Base-by-base conservation (phyloP, 1,140 invertebrate species). In the Penaeus japonicus region DNA sequence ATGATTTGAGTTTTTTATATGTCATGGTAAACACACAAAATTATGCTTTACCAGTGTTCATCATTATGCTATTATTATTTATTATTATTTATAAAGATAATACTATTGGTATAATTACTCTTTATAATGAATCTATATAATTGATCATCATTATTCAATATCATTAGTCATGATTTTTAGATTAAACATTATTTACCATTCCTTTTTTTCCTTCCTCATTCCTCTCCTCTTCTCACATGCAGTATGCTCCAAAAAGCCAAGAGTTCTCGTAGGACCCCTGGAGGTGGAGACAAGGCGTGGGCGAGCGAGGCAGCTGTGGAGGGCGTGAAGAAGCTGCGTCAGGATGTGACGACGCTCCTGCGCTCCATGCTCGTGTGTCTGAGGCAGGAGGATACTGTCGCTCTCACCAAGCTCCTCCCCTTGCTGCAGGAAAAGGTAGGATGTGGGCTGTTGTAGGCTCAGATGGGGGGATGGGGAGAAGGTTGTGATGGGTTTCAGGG, bases 351-450 rank as follows among this genome's bases (percentile, higher is more conserved):
- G 3, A 73, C 70, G 4, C 75, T 84, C 39, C 88, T 90, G 39
- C 81, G 89, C 4, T 55, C 87, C 1, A 32, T 89, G 20, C 81
- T 90, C 27, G 32, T 73, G 4, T 78, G 88, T 20, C 81, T 90
- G 35, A 54, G 85, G 12, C 77, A 84, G 53, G 53, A 83, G 4
- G 87, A 83, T 7, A 73, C 54, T 18, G 73, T 73, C 24, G 22
- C 73, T 0, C 90, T 90, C 18, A 77, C 53, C 20, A 65, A 35
- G 27, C 77, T 89, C 22, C 85, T 89, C 47, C 53, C 55, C 20
- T 78, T 89, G 57, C 53, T 90, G 35, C 87, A 89, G n/a, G 87
- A 90, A 24, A 89, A 90, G 73, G 90, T 90, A 54, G 17, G 73
- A 57, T 70, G 17, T 15, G 35, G 18, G 10, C 15, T 62, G n/a